phyloP scores from a whole-genome alignment of 2,888 invertebrate species.

The Pilophorus perplexus region DNA sequence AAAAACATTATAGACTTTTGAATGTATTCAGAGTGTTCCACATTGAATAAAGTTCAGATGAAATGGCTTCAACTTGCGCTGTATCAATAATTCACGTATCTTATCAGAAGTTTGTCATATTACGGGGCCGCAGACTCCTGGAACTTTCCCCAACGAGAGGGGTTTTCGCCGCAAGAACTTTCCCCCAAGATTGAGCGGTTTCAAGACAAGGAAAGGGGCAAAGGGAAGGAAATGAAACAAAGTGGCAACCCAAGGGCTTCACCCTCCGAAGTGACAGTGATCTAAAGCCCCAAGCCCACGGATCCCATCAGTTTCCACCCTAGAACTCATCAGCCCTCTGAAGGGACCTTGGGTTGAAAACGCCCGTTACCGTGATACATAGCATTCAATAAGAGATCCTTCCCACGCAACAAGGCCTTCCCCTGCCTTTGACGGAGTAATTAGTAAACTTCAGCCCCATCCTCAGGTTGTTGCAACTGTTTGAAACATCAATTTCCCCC shows the following conservation, averaged over 20 bases:
- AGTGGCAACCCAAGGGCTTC: constrained; percentile 16
- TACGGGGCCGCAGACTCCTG: neutral
- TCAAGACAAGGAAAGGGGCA: neutral
- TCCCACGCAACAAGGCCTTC: too few relatives aligned
- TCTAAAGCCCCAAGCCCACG: constrained; percentile 29
- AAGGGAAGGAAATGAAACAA: constrained; percentile 30
- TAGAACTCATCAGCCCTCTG: constrained; percentile 26
- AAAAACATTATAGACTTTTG: neutral
- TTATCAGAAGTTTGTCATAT: constrained; percentile 32
- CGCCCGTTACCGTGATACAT: neutral
- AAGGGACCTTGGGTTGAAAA: too few relatives aligned
- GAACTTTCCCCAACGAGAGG: neutral
- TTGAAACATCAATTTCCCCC: too few relatives aligned
- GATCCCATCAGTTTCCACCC: constrained; percentile 1
- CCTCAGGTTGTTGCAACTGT: too few relatives aligned
- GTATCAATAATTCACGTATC: constrained; percentile 41
- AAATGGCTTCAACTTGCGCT: neutral
- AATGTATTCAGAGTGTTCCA: neutral
- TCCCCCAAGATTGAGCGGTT: constrained; percentile 12
- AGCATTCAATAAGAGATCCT: constrained; percentile 17
- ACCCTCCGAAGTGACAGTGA: constrained; percentile 35
- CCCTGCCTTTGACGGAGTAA: constrained; percentile 19
- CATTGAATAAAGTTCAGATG: neutral
- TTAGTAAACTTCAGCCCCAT: too few relatives aligned
- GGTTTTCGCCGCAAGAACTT: constrained; percentile 14